A percentile compares a stretch with the other conserved stretches of the same genome.
Evolutionary conservation across 2,888 invertebrate species (phyloP).

Genomic region (Scrobipalpa atriplicella): DNA sequence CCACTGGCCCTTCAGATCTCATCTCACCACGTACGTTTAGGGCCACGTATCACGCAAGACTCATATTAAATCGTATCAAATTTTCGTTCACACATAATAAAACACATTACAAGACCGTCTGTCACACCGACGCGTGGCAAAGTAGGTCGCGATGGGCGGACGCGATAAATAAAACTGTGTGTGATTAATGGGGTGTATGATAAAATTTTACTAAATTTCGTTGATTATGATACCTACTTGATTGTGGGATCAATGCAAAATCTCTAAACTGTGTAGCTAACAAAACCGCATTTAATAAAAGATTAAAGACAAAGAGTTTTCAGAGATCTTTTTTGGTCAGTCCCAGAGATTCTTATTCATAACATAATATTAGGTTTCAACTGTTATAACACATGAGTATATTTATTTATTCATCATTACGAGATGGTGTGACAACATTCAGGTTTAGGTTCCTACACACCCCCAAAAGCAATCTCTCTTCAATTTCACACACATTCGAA

Average conservation of each 20-base stretch:
- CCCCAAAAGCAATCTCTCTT: slow-evolving; percentile 67
- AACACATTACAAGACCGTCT: slow-evolving; percentile 58
- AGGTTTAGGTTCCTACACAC: slow-evolving; percentile 44
- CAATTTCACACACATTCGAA: slow-evolving; percentile 74
- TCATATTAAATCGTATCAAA: slow-evolving; percentile 71
- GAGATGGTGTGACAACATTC: slow-evolving; percentile 47
- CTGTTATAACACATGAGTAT: too few relatives aligned
- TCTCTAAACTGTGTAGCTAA: too few relatives aligned
- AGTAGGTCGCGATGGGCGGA: slow-evolving; percentile 5
- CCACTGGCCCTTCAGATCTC: slow-evolving; percentile 12
- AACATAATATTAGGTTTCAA: too few relatives aligned
- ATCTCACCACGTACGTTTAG: slow-evolving; percentile 46
- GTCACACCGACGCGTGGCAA: slow-evolving; percentile 52
- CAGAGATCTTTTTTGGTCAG: neutral
- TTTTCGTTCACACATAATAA: slow-evolving; percentile 76
- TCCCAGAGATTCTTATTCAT: too few relatives aligned
- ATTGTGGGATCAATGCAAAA: too few relatives aligned
- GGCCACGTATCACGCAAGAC: slow-evolving; percentile 57
- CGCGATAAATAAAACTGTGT: slow-evolving; percentile 12
- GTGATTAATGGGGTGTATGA: neutral
- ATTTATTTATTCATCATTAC: too few relatives aligned
- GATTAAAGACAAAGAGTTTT: too few relatives aligned
- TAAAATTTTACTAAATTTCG: neutral
- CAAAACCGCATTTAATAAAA: too few relatives aligned
- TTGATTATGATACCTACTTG: too few relatives aligned